Evolutionary conservation across 92 coral and sea anemone genomes (phyloP), one percentile per base, ranked within the genome.

Genomic region (Blastomussa wellsi): DNA sequence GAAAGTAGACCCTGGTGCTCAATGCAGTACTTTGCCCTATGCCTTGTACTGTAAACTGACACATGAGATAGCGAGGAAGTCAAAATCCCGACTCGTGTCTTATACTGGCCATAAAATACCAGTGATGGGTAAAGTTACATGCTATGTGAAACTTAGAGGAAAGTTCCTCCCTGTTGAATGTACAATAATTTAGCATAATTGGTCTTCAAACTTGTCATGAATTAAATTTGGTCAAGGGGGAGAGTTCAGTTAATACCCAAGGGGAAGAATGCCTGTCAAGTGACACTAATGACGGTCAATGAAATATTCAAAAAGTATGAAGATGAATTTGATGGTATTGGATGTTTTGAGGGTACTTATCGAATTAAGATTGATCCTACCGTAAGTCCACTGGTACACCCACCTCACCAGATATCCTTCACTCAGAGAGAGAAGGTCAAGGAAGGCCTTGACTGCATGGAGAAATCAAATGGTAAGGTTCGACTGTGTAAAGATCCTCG

Each of bases 401-500:
- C 76, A 71, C 47, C 47, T 33, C 41, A 47, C 24, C 14, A 71
- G n/a, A 35, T 67, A 67, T 35, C 73, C 17, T 74, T 10, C 13
- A 38, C 53, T 47, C 59, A 41, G 53, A 38, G 69, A 62, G 69
- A 57, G 71, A 35, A 78, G 26, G 82, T 62, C 69, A 62, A 24
- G 33, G 69, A 62, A n/a, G 69, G n/a, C 24, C 69, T 62, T 62
- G 69, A 62, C 69, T 33, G 33, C 69, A 62, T 62, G 69, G 69
- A 62, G 77, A 90, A 90, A 53, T 52, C 89, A 24, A 82, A 89
- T 57, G 89, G 90, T 39, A 76, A 79, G 32, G 89, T 89, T 20
- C 84, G 95, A 44, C 86, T 91, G n/a, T 91, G 92, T 69, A 67
- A 89, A 8, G 90, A 92, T 57, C 95, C 95, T 4, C 87, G 84